phyloP scores from a whole-genome alignment of 1,140 invertebrate species.

The Orius laevigatus region DNA sequence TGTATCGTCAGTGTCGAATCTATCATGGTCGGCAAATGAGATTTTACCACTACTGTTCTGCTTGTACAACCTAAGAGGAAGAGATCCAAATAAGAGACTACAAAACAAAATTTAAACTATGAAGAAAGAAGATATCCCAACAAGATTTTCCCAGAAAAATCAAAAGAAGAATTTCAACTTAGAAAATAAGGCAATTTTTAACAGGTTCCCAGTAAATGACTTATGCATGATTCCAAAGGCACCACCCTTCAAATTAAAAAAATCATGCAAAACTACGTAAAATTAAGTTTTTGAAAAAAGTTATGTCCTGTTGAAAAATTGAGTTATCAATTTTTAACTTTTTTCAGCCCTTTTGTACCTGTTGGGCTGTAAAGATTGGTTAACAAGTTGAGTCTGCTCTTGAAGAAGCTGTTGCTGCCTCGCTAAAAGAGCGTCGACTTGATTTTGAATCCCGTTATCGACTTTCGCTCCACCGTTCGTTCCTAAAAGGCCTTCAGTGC shows the following conservation, averaged over 20 bases:
- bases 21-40: constrained; percentile 32
- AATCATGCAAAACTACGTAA: too few relatives aligned
- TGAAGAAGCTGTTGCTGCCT: constrained; percentile 32
- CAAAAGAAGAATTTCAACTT: background rate
- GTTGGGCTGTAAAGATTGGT: constrained; percentile 24
- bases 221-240: too few relatives aligned
- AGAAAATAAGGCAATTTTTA: too few relatives aligned
- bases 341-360: constrained; percentile 13
- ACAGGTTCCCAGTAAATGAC: too few relatives aligned
- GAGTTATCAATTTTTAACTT: too few relatives aligned
- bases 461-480: constrained; percentile 24
- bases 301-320: too few relatives aligned
- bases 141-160: background rate
- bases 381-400: constrained; percentile 35
- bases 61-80: constrained; percentile 16
- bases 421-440: constrained; percentile 31
- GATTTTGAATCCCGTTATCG: constrained; percentile 26
- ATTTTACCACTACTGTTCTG: constrained; percentile 33
- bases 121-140: background rate
- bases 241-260: too few relatives aligned
- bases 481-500: constrained; percentile 31
- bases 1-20: constrained; percentile 41
- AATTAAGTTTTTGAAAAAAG: too few relatives aligned
- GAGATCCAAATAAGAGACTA: too few relatives aligned
- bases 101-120: background rate